Percentiles rank a stretch among this genome's conserved stretches.
Conservation (phyloP, 2,113 vertebrate genomes). For the Carlito syrichta region DNA sequence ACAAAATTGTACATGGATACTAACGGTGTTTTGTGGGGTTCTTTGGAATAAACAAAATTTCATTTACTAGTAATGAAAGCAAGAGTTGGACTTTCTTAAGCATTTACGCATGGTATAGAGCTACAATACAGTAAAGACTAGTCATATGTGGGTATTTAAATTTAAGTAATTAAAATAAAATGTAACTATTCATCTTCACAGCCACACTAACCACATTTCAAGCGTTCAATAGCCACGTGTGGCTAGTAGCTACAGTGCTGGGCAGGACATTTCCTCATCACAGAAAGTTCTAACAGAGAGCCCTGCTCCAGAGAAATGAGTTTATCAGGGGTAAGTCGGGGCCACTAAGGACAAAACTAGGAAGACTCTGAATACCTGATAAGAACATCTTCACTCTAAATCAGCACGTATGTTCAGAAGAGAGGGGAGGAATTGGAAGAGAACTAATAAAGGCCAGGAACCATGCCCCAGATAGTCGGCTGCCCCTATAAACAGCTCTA, state of each 20-base stretch:
- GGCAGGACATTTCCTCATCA: not conserved
- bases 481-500: not conserved
- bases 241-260: fast-evolving
- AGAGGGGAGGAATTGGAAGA: not conserved
- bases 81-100: not conserved
- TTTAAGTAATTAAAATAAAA: not conserved
- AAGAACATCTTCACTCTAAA: not conserved
- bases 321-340: not conserved
- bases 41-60: not conserved
- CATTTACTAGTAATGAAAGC: not conserved
- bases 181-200: not conserved
- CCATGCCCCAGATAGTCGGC: fast-evolving
- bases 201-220: not conserved
- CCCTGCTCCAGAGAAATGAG: not conserved
- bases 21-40: not conserved
- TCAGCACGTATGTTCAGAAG: not conserved
- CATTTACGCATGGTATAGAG: not conserved
- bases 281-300: not conserved
- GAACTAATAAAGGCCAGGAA: not conserved
- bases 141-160: not conserved
- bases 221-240: not conserved
- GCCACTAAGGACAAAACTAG: not conserved
- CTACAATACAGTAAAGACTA: no score
- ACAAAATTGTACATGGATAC: not conserved
- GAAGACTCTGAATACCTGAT: not conserved